phyloP scores from a whole-genome alignment of 2,797 vertebrate genomes.

The Rallus crepitans region DNA sequence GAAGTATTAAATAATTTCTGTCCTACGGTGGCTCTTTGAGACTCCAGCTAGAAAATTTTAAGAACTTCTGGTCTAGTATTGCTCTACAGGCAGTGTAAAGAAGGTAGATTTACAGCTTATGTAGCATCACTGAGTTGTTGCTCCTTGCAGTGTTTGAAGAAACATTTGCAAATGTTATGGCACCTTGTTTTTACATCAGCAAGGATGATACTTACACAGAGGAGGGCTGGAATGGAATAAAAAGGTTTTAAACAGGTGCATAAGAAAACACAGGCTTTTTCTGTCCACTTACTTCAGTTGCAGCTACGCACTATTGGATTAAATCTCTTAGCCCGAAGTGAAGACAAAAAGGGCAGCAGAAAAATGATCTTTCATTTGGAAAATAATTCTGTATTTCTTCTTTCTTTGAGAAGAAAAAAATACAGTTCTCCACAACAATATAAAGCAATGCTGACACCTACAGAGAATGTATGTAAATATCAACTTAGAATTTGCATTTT shows the following conservation, averaged over 20 bases:
- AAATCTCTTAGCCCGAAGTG: background rate
- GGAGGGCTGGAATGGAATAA: background rate
- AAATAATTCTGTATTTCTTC: background rate
- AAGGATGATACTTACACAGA: background rate
- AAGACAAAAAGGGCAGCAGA: background rate
- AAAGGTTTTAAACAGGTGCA: background rate
- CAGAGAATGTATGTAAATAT: conserved; percentile 75
- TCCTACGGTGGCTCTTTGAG: background rate
- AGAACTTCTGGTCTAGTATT: background rate
- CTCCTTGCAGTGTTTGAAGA: background rate
- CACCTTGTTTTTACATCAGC: background rate
- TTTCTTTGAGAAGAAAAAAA: conserved; percentile 61
- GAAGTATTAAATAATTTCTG: background rate
- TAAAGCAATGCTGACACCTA: conserved; percentile 80
- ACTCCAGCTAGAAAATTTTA: background rate
- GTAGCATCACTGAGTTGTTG: background rate
- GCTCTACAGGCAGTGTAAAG: background rate
- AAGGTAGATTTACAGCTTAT: background rate
- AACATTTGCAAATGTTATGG: background rate
- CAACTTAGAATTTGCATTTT: conserved; percentile 47
- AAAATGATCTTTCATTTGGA: conserved; percentile 34
- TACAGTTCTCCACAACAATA: conserved; percentile 22
- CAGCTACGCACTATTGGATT: background rate
- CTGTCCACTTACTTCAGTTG: background rate
- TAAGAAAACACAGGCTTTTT: background rate